Conservation (phyloP, 2,113 vertebrate genomes). For the Amia ocellicauda region DNA sequence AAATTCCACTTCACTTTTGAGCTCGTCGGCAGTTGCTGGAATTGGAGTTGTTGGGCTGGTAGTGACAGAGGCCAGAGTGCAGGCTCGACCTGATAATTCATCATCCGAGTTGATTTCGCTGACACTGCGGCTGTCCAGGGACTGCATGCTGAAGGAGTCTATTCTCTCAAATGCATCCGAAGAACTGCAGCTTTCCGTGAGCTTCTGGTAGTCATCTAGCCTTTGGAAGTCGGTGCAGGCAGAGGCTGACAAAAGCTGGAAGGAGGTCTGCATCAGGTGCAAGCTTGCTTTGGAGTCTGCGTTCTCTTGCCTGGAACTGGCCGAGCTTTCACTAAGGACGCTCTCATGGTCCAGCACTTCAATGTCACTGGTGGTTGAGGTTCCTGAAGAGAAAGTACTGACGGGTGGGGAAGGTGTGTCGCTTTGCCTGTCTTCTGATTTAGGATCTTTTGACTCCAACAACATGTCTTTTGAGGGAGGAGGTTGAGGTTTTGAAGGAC, state of each 20-base stretch:
- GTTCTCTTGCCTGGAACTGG: slow-evolving; percentile 88
- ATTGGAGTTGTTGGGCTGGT: slow-evolving; percentile 51
- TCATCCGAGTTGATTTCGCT: slow-evolving; percentile 98
- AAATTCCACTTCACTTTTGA: slow-evolving; percentile 48
- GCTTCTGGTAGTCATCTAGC: slow-evolving; percentile 89
- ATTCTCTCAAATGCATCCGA: slow-evolving; percentile 97
- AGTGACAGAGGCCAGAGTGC: slow-evolving; percentile 71
- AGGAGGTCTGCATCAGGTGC: slow-evolving; percentile 94
- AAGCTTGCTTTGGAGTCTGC: slow-evolving; percentile 83
- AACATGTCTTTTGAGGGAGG: slow-evolving; percentile 64
- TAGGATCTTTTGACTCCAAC: slow-evolving; percentile 79
- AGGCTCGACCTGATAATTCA: slow-evolving; percentile 78
- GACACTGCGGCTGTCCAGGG: slow-evolving; percentile 92
- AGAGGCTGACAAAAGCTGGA: slow-evolving; percentile 92
- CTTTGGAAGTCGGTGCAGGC: slow-evolving; percentile 82
- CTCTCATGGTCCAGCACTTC: slow-evolving; percentile 97
- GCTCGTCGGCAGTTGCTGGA: slow-evolving; percentile 38
- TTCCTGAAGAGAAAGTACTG: slow-evolving; percentile 95
- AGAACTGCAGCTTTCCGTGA: slow-evolving; percentile 89
- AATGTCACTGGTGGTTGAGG: slow-evolving; percentile 97
- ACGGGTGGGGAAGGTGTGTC: slow-evolving; percentile 93
- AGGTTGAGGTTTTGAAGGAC: slow-evolving; percentile 43
- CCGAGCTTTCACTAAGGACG: slow-evolving; percentile 94
- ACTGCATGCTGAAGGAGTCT: slow-evolving; percentile 94
- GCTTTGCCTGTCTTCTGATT: slow-evolving; percentile 89